Evolutionary conservation across 1,140 invertebrate genomes (phyloP).

Genomic region (Trypoxylus dichotomus): DNA sequence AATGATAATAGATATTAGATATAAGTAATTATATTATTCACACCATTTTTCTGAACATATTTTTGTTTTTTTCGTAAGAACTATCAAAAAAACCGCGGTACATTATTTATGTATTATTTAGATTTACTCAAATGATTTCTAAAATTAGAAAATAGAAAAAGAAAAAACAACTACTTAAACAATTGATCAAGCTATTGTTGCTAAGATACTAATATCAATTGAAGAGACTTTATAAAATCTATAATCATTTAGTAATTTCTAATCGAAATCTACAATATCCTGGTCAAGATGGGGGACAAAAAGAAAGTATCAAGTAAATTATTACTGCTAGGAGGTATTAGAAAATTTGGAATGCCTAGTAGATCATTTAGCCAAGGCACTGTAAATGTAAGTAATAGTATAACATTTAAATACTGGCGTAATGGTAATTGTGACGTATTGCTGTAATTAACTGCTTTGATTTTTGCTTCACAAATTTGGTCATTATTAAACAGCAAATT

Average conservation of each 20-base stretch:
- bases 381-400: slow-evolving; percentile 44
- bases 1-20: no score
- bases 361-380: slow-evolving; percentile 49
- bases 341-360: slow-evolving; percentile 47
- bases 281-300: slow-evolving; percentile 23
- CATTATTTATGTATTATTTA: no score
- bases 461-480: no score
- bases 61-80: no score
- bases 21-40: no score
- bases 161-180: not conserved
- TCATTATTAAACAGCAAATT: no score
- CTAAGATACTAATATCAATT: slow-evolving; percentile 13
- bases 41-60: no score
- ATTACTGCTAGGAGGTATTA: slow-evolving; percentile 45
- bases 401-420: not conserved
- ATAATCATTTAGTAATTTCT: slow-evolving; percentile 25
- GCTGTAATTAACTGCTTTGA: no score
- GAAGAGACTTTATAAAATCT: not conserved
- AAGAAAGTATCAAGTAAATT: slow-evolving; percentile 43
- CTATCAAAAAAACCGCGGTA: no score
- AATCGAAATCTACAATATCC: not conserved
- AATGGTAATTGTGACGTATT: no score
- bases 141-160: not conserved
- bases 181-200: slow-evolving; percentile 19
- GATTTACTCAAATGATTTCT: no score